phyloP scores from a whole-genome alignment of 2,888 invertebrate genomes.

The Pilophorus perplexus region DNA sequence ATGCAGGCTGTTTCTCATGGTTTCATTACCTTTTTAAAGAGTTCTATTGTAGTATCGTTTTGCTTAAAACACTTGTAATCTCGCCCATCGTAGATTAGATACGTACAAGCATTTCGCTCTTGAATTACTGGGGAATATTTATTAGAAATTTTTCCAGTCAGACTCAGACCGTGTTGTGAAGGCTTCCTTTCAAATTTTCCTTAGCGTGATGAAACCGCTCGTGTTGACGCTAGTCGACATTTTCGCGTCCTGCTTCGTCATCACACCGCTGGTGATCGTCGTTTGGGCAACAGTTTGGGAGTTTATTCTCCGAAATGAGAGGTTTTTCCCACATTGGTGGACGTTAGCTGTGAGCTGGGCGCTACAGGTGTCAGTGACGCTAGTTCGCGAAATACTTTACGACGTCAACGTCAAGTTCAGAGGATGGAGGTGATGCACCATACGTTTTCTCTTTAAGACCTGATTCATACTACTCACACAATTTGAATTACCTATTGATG shows the following conservation, averaged over 20 bases:
- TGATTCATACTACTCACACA: no score
- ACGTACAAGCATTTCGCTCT: not conserved
- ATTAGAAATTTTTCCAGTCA: no score
- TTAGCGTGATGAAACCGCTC: not conserved
- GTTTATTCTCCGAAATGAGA: slow-evolving; percentile 55
- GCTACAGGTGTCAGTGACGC: slow-evolving; percentile 59
- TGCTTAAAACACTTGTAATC: no score
- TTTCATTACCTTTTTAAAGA: no score
- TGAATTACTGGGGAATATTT: no score
- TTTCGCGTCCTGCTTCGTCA: slow-evolving; percentile 53
- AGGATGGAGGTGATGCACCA: slow-evolving; percentile 25
- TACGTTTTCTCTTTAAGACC: no score
- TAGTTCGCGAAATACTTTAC: slow-evolving; percentile 54
- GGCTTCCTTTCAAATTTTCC: not conserved
- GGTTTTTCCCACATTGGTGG: slow-evolving; percentile 56
- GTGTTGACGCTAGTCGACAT: slow-evolving; percentile 52
- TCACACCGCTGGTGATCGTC: slow-evolving; percentile 57
- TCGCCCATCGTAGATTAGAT: slow-evolving; percentile 3
- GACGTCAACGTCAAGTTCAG: slow-evolving; percentile 35
- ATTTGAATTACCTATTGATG: no score
- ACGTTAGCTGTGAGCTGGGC: slow-evolving; percentile 57
- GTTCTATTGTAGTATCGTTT: no score
- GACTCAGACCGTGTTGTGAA: not conserved
- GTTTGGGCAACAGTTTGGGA: slow-evolving; percentile 61
- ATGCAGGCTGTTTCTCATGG: no score